These are phyloP conservation scores for Rhyacophila evoluta DNA, from an alignment of 2,888 invertebrate genomes.

Conservation along the genomic window DNA sequence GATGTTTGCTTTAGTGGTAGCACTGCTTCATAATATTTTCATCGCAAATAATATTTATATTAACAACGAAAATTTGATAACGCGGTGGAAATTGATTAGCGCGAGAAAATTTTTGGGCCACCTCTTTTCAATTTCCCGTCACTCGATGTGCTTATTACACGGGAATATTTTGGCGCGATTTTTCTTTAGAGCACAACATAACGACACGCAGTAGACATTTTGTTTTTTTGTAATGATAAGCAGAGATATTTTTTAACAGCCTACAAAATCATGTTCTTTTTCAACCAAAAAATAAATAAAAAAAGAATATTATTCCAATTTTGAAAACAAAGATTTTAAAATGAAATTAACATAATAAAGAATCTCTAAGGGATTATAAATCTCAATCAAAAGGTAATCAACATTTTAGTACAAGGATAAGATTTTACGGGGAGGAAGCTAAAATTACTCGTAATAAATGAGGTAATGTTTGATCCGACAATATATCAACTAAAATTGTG, in stretches of 20 bases:
- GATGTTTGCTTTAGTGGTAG: too few relatives aligned
- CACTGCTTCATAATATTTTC: too few relatives aligned
- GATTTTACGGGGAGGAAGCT: too few relatives aligned
- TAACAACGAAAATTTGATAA: background rate
- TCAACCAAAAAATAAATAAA: background rate
- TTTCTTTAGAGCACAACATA: slow-evolving; percentile 25
- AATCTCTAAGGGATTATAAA: background rate
- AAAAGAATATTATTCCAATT: background rate
- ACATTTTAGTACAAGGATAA: too few relatives aligned
- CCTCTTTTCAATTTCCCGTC: slow-evolving; percentile 32
- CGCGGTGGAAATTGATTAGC: background rate
- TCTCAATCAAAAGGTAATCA: too few relatives aligned
- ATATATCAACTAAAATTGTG: too few relatives aligned
- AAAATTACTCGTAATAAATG: too few relatives aligned
- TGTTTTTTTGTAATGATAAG: background rate
- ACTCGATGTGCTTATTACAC: slow-evolving; percentile 17
- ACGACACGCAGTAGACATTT: background rate
- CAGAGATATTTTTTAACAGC: background rate
- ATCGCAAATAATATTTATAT: too few relatives aligned
- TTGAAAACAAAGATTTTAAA: background rate
- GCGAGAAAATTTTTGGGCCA: background rate
- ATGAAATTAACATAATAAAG: background rate
- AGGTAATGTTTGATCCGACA: too few relatives aligned
- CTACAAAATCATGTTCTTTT: background rate
- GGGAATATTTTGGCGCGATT: background rate